phyloP scores from a whole-genome alignment of 2,113 vertebrate species.

The Calyptommatus sinebrachiatus region DNA sequence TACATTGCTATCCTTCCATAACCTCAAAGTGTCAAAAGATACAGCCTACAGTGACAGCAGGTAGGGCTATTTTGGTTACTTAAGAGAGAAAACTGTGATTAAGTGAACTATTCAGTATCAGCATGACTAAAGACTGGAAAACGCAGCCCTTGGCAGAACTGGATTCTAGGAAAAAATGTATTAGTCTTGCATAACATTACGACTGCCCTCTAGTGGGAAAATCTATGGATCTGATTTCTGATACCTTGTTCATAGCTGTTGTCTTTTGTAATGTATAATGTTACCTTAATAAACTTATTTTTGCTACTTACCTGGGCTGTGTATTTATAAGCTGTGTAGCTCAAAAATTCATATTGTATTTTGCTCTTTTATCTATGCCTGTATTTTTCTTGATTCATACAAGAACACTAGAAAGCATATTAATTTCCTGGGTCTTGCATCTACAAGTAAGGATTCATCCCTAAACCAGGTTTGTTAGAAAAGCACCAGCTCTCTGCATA shows the following conservation, averaged over 20 bases:
- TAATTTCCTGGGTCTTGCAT: not conserved
- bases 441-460: not conserved
- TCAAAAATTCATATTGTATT: not conserved
- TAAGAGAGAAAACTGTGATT: not conserved
- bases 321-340: not conserved
- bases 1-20: not conserved
- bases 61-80: not conserved
- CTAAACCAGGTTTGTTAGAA: too few relatives aligned
- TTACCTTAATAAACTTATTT: not conserved
- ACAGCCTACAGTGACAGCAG: not conserved
- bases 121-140: not conserved
- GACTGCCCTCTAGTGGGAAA: conserved; percentile 17
- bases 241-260: not conserved
- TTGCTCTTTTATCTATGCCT: not conserved
- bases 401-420: not conserved
- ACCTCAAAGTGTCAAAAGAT: not conserved
- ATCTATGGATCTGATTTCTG: not conserved
- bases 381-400: not conserved
- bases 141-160: not conserved
- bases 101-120: not conserved
- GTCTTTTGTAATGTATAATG: not conserved
- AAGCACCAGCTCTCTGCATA: not conserved
- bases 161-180: not conserved
- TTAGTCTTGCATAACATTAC: not conserved
- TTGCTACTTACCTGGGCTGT: not conserved